A percentile compares a stretch with the other conserved stretches of the same genome.
Evolutionary conservation across 1,140 invertebrate genomes (phyloP).

Genomic region (Argopecten irradians): DNA sequence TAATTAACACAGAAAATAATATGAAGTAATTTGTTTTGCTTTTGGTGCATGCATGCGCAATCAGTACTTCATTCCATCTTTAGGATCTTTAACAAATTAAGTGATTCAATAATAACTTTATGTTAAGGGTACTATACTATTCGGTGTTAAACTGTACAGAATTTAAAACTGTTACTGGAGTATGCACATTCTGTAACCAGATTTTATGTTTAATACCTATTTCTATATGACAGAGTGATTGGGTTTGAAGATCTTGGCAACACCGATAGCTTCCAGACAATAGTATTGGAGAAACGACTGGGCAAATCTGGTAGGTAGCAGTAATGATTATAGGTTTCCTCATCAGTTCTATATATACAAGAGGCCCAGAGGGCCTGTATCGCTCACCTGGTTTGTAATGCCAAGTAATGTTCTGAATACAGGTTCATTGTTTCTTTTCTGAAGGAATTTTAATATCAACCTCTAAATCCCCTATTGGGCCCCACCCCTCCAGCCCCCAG

Average conservation of each 20-base stretch:
- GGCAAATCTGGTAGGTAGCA: slow-evolving; percentile 66
- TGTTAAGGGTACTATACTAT: background rate
- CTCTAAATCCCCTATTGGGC: too few species aligned
- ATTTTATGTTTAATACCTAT: background rate
- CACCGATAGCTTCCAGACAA: slow-evolving; percentile 69
- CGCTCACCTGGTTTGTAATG: too few species aligned
- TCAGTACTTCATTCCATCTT: background rate
- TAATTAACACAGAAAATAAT: too few species aligned
- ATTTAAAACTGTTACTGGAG: background rate
- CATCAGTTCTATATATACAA: too few species aligned
- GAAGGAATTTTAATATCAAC: too few species aligned
- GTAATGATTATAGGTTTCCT: slow-evolving; percentile 26
- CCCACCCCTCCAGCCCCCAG: too few species aligned
- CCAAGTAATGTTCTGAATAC: too few species aligned
- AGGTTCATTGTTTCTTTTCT: too few species aligned
- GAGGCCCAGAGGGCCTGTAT: too few species aligned
- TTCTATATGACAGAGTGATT: slow-evolving; percentile 65
- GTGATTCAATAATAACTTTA: background rate
- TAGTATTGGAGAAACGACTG: slow-evolving; percentile 68
- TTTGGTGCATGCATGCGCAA: too few species aligned
- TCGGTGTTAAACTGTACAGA: too few species aligned
- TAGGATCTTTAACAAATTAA: background rate
- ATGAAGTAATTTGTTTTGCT: too few species aligned
- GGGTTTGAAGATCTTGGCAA: slow-evolving; percentile 75
- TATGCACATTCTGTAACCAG: background rate